Conservation (phyloP, 2,888 invertebrate species). For the Sinhomidia bicolor region DNA sequence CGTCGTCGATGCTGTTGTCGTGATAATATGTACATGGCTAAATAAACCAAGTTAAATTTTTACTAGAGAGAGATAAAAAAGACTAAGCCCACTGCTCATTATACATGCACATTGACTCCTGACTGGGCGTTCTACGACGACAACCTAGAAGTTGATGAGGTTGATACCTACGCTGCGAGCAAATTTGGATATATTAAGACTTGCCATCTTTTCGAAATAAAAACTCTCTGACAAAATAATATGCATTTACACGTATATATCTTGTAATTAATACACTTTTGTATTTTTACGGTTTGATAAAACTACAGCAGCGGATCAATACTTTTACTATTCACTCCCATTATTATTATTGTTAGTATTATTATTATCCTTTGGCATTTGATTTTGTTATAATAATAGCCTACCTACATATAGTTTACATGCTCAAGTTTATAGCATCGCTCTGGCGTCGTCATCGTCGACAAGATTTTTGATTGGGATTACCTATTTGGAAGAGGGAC, state of each 20-base stretch:
- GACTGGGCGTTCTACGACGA: constrained; percentile 33
- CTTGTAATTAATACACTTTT: constrained; percentile 10
- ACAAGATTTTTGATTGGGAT: neutral
- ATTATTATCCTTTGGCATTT: too few species aligned
- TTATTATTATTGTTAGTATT: neutral
- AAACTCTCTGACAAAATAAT: neutral
- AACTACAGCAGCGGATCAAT: neutral
- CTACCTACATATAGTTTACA: neutral
- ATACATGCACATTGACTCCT: constrained; percentile 19
- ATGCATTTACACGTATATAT: neutral
- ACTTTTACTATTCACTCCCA: neutral
- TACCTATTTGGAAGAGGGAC: constrained; percentile 2
- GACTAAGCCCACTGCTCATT: neutral
- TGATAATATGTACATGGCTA: neutral
- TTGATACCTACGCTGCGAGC: neutral
- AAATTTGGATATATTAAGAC: neutral
- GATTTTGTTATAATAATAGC: too few species aligned
- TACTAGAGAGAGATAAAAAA: neutral
- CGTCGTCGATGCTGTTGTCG: neutral
- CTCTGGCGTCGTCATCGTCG: neutral
- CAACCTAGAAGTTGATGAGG: neutral
- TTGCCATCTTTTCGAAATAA: neutral
- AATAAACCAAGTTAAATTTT: neutral
- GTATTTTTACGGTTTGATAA: neutral
- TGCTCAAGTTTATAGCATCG: neutral